Base-by-base conservation (phyloP, 2,113 vertebrate species). In the Festucalex cinctus region DNA sequence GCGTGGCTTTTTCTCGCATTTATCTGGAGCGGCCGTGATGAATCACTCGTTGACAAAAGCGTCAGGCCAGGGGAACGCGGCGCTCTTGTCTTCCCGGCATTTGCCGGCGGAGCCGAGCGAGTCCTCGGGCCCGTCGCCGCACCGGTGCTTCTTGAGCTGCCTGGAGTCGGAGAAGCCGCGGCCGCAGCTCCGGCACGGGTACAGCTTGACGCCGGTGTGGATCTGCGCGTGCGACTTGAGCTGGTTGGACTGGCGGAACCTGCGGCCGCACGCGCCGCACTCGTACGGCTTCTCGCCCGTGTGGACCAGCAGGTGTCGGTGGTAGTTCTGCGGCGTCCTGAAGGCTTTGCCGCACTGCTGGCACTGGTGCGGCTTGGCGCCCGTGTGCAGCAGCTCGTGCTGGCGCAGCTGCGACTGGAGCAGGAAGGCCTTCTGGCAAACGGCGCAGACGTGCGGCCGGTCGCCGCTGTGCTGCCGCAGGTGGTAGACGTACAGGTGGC, bases 391-490 rank as follows among this genome's bases (percentile, higher is more conserved):
- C 3, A 86, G 78, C 74, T 85, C 70, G 26, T 91, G 89, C 58
- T 85, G 84, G 61, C 80, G 85, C 39, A 91, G 85, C 82, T 89
- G 88, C 1, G 83, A 83, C 5, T 59, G 49, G 20, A 84, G 75
- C 54, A 87, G 28, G 74, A 91, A 91, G 7, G 79, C 84, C 51
- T 92, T 94, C 36, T 89, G 83, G 63, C 94, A 94, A 67, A 90
- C 69, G 36, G 53, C 22, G 56, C 93, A 94, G 12, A 74, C 76
- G 12, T 84, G 57, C 0, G 83, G 85, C 60, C 81, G 68, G 35
- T 83, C 76, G 9, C 81, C 86, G 8, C 66, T 83, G 83, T 90
- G 88, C 73, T 73, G 70, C 32, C 84, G 56, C 60, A 79, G 26
- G 79, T 89, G 88, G 70, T 82, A 80, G 53, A 80, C 63, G 73